Conservation (phyloP, 1,140 invertebrate species). For the Rhyzopertha dominica region DNA sequence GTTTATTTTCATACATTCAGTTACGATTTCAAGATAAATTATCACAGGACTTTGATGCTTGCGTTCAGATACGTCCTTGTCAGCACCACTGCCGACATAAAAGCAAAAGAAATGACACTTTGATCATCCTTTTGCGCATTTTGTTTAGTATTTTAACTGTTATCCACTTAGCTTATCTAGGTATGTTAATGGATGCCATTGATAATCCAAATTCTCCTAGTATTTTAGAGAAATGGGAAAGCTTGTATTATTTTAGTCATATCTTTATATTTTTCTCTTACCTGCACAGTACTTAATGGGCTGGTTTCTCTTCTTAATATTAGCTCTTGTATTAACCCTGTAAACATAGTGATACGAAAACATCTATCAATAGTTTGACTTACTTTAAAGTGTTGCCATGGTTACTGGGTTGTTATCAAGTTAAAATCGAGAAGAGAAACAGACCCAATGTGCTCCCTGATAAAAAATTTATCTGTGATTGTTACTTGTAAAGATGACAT, state of each 20-base stretch:
- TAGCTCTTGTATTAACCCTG: too few relatives aligned
- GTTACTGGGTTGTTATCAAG: too few relatives aligned
- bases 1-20: conserved; percentile 87
- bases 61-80: conserved; percentile 74
- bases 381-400: too few relatives aligned
- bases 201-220: too few relatives aligned
- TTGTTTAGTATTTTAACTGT: conserved; percentile 68
- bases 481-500: too few relatives aligned
- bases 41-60: conserved; percentile 70
- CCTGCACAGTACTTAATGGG: too few relatives aligned
- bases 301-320: too few relatives aligned
- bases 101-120: conserved; percentile 53
- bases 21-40: conserved; percentile 71
- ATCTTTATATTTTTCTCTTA: conserved; percentile 46
- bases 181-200: conserved; percentile 87
- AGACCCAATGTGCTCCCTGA: too few relatives aligned
- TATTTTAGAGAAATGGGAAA: conserved; percentile 73
- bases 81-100: conserved; percentile 56
- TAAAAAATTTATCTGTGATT: too few relatives aligned
- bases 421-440: too few relatives aligned
- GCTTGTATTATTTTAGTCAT: conserved; percentile 75
- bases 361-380: too few relatives aligned
- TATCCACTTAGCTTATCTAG: conserved; percentile 82
- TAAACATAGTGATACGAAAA: too few relatives aligned
- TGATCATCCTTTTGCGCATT: conserved; percentile 66